Conservation (phyloP, 2,113 vertebrate species). For the Pitta sordida region DNA sequence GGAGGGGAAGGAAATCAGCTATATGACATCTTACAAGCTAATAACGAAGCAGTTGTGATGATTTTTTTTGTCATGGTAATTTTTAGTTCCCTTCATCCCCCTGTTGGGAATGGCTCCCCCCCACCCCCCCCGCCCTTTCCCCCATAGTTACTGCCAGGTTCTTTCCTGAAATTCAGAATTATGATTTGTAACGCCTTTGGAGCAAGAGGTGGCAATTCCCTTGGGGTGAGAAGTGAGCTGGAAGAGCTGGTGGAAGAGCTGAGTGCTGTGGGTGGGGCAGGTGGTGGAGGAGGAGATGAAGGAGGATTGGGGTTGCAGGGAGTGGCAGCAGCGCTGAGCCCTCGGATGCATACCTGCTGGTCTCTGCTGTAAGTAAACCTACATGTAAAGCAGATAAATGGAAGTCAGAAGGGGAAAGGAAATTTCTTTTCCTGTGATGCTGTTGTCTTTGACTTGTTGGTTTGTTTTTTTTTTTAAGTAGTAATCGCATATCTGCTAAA, state of each 20-base stretch:
- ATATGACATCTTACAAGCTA: neutral
- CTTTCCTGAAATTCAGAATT: neutral
- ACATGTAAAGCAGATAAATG: neutral
- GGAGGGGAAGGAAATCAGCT: neutral
- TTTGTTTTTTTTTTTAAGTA: neutral
- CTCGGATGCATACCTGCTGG: neutral
- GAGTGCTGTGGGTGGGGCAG: constrained; percentile 50
- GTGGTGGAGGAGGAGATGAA: neutral
- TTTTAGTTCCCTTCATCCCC: neutral
- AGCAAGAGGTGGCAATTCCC: neutral
- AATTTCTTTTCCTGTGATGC: neutral
- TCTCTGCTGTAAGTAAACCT: constrained; percentile 33
- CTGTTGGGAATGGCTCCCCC: neutral
- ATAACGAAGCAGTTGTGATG: neutral
- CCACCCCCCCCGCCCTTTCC: too few species aligned
- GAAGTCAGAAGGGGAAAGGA: neutral
- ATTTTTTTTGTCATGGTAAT: neutral
- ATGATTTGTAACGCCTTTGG: neutral
- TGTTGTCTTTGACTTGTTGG: neutral
- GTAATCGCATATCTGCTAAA: neutral
- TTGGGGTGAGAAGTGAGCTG: constrained; percentile 7
- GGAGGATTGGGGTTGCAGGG: neutral
- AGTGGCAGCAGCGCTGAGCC: neutral
- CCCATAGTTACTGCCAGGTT: neutral
- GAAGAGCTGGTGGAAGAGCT: constrained; percentile 5